A percentile compares a stretch with the other conserved stretches of the same genome.
phyloP scores from a whole-genome alignment of 2,888 invertebrate species.

The Axea sp. region DNA sequence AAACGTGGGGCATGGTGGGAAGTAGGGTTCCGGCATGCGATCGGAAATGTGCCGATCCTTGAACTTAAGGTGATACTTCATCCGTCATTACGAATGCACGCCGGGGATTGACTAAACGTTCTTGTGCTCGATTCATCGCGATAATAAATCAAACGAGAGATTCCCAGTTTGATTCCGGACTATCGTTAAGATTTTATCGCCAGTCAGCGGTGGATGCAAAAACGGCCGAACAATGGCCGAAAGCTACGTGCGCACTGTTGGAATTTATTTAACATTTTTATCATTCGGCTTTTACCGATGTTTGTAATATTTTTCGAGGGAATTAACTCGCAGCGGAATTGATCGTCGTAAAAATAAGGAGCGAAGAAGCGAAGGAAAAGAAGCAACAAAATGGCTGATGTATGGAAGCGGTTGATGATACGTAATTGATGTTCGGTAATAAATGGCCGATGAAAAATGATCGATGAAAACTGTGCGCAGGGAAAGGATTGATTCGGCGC shows the following conservation, averaged over 20 bases:
- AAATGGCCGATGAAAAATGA: too few relatives aligned
- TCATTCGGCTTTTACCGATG: too few relatives aligned
- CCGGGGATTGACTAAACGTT: conserved; percentile 31
- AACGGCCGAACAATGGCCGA: conserved; percentile 24
- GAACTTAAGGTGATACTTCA: conserved; percentile 60
- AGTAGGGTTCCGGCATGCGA: conserved; percentile 55
- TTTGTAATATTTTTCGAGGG: too few relatives aligned
- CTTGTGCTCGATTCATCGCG: conserved; percentile 22
- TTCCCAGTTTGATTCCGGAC: conserved; percentile 20
- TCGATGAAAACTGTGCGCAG: too few relatives aligned
- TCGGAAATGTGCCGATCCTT: conserved; percentile 57
- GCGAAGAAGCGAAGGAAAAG: too few relatives aligned
- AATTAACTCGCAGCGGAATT: too few relatives aligned
- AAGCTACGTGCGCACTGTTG: too few relatives aligned
- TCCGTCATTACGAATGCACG: conserved; percentile 46
- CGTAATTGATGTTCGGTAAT: too few relatives aligned
- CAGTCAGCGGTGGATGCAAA: conserved; percentile 18
- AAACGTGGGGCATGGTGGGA: conserved; percentile 59
- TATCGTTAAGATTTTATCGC: conserved; percentile 48
- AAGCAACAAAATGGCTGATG: too few relatives aligned
- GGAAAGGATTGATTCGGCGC: too few relatives aligned
- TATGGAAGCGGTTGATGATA: too few relatives aligned
- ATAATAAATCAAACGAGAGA: conserved; percentile 26
- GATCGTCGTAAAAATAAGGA: too few relatives aligned
- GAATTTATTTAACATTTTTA: conserved; percentile 9